phyloP scores from a whole-genome alignment of 2,888 invertebrate genomes.

The Leucozona laternaria region DNA sequence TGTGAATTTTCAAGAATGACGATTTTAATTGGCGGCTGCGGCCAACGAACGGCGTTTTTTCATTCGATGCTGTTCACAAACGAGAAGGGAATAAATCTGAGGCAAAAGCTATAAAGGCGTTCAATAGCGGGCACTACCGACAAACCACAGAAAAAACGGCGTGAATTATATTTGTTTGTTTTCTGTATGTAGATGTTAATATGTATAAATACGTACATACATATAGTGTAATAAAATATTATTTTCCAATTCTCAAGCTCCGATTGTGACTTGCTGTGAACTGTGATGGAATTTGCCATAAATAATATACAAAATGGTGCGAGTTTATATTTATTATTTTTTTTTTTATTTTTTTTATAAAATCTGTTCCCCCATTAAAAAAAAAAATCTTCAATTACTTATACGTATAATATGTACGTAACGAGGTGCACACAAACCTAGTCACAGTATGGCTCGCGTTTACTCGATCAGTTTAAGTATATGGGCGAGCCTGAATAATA shows the following conservation, averaged over 20 bases:
- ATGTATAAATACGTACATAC: neutral
- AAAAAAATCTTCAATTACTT: slow-evolving; percentile 19
- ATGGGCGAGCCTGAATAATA: slow-evolving; percentile 3
- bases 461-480: slow-evolving; percentile 14
- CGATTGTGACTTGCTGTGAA: slow-evolving; percentile 32
- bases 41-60: slow-evolving; percentile 5
- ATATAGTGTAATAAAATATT: slow-evolving; percentile 46
- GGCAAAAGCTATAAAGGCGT: slow-evolving; percentile 61
- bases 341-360: slow-evolving; percentile 38
- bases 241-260: slow-evolving; percentile 59
- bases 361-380: slow-evolving; percentile 28
- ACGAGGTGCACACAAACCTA: neutral
- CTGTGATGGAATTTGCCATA: slow-evolving; percentile 11
- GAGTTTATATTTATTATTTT: slow-evolving; percentile 32
- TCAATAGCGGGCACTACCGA: slow-evolving; percentile 58
- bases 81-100: slow-evolving; percentile 67
- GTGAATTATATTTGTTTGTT: slow-evolving; percentile 54
- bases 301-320: slow-evolving; percentile 15
- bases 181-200: neutral
- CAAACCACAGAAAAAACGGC: slow-evolving; percentile 62
- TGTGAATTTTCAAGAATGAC: slow-evolving; percentile 43
- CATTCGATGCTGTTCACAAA: slow-evolving; percentile 50
- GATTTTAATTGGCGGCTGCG: slow-evolving; percentile 34
- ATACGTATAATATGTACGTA: slow-evolving; percentile 1
- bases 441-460: neutral